phyloP scores from a whole-genome alignment of 2,888 invertebrate genomes.

The Macrophya annulata region DNA sequence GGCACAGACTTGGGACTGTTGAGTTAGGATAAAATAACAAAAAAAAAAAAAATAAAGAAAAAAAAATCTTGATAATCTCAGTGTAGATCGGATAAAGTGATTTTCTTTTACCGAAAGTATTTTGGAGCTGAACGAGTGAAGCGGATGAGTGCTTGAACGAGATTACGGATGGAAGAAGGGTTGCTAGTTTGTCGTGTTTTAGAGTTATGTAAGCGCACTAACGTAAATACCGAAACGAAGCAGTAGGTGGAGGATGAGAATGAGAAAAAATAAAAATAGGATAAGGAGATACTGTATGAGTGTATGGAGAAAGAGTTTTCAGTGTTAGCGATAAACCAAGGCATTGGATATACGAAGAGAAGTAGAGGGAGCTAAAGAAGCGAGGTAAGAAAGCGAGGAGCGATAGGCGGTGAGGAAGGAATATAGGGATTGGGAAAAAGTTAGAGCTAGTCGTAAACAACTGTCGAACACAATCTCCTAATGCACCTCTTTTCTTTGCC shows the following conservation, averaged over 20 bases:
- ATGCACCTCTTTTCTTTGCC: conserved; percentile 75
- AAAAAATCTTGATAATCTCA: background rate
- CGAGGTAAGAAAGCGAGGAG: conserved; percentile 43
- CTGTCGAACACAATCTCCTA: conserved; percentile 79
- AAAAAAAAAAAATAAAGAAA: background rate
- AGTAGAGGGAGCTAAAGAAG: background rate
- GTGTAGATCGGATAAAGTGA: conserved; percentile 28
- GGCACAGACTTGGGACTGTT: background rate
- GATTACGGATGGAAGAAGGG: conserved; percentile 66
- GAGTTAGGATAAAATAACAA: background rate
- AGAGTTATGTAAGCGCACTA: conserved; percentile 72
- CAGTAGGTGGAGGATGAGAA: background rate
- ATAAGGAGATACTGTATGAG: background rate
- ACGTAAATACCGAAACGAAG: conserved; percentile 69
- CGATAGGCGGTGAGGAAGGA: background rate
- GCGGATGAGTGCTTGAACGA: conserved; percentile 62
- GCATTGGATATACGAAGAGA: background rate
- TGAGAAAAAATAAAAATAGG: background rate
- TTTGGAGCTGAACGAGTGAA: background rate
- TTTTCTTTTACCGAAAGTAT: background rate
- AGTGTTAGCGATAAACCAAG: conserved; percentile 26
- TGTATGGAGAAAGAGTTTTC: background rate
- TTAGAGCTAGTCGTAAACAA: conserved; percentile 76
- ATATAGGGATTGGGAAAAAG: conserved; percentile 58
- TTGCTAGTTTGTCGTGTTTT: conserved; percentile 71